Conservation (phyloP, 2,797 vertebrate species). For the Coregonus suidteri region DNA sequence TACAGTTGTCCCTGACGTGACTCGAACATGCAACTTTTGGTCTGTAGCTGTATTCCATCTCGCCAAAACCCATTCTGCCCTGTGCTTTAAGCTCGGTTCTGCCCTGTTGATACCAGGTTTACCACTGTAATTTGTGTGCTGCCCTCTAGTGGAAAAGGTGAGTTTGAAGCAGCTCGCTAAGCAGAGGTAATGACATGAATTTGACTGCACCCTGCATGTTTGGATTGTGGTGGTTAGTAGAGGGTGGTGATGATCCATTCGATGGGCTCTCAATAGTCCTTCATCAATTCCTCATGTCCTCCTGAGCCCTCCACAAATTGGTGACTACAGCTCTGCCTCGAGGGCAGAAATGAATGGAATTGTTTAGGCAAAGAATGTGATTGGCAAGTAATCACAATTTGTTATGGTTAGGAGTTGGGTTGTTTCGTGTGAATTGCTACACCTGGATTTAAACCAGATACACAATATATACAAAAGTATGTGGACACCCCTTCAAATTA, state of each 20-base stretch:
- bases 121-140: conserved; percentile 11
- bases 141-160: conserved; percentile 31
- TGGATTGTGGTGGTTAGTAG: neutral
- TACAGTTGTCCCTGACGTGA: too few species aligned
- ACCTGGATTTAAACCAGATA: too few species aligned
- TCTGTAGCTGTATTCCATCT: too few species aligned
- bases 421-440: too few species aligned
- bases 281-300: neutral
- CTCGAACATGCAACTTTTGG: too few species aligned
- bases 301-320: neutral
- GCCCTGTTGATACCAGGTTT: conserved; percentile 43
- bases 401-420: too few species aligned
- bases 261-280: too few species aligned
- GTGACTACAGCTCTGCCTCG: too few species aligned
- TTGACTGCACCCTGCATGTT: neutral
- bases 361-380: neutral
- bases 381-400: neutral
- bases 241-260: neutral
- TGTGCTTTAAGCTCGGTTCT: conserved; percentile 42
- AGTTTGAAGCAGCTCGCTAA: conserved; percentile 29
- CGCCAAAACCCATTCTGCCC: conserved; percentile 16
- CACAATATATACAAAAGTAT: too few species aligned
- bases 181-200: neutral
- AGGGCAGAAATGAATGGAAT: neutral
- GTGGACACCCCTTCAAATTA: too few species aligned